phyloP scores from a whole-genome alignment of 1,140 invertebrate species.

The Pantala flavescens region DNA sequence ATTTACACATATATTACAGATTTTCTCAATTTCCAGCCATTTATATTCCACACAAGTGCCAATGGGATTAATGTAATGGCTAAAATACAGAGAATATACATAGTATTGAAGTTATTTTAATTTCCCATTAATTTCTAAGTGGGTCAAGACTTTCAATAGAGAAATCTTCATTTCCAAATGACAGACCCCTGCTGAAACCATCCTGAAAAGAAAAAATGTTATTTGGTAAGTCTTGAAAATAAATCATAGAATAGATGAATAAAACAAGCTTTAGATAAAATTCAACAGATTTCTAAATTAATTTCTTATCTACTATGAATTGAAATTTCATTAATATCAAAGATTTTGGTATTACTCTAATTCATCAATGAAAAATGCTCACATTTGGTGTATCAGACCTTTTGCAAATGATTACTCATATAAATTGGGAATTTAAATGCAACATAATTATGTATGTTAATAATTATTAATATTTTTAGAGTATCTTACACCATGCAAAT shows the following conservation, averaged over 20 bases:
- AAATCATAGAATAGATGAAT: background rate
- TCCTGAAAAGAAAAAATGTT: conserved; percentile 44
- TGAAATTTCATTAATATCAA: background rate
- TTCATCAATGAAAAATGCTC: no score
- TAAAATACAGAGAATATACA: background rate
- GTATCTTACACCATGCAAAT: no score
- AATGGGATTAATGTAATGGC: background rate
- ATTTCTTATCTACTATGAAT: background rate
- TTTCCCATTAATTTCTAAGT: conserved; percentile 39
- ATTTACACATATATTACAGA: conserved; percentile 1
- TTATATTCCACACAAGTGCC: background rate
- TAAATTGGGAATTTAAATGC: no score
- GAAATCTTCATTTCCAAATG: conserved; percentile 72
- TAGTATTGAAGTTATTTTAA: background rate
- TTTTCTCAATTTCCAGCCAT: background rate
- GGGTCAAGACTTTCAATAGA: conserved; percentile 77
- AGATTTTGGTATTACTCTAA: no score
- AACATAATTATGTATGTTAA: no score
- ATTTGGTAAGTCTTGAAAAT: conserved; percentile 17
- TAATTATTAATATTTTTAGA: no score
- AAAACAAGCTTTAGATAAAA: background rate
- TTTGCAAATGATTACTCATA: no score
- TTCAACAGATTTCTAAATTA: background rate
- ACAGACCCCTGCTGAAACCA: conserved; percentile 69
- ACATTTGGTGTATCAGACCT: background rate